Percentiles rank a stretch among this genome's conserved stretches.
Evolutionary conservation across 2,797 vertebrate species (phyloP).

Genomic region (Manis crassicaudata): DNA sequence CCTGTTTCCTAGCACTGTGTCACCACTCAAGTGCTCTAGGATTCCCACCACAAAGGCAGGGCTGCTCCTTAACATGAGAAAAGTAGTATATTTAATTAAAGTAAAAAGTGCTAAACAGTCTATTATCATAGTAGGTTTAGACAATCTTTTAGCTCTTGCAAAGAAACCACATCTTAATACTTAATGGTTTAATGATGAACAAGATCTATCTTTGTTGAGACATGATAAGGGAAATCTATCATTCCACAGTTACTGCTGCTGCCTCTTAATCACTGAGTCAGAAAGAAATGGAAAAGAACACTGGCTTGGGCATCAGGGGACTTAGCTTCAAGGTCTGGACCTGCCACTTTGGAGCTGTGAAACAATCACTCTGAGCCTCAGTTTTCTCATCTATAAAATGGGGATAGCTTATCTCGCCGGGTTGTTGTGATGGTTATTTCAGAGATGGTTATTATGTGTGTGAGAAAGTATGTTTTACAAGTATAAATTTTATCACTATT

Average conservation of each 20-base stretch:
- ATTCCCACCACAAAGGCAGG: not conserved
- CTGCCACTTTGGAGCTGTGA: not conserved
- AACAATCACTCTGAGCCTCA: not conserved
- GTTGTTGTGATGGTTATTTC: not conserved
- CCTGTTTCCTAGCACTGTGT: not conserved
- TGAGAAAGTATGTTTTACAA: not conserved
- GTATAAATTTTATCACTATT: conserved; percentile 3
- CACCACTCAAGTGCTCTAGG: not conserved
- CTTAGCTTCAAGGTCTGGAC: not conserved
- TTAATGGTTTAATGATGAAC: conserved; percentile 12
- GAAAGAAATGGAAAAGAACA: not conserved
- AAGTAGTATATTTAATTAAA: conserved; percentile 3
- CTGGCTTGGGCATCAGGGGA: not conserved
- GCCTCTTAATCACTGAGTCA: not conserved
- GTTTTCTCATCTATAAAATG: not conserved
- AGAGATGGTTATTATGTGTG: not conserved
- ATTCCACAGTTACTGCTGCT: not conserved
- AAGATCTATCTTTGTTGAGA: not conserved
- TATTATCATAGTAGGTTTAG: not conserved
- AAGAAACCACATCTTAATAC: not conserved
- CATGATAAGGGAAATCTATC: not conserved
- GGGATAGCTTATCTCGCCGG: not conserved
- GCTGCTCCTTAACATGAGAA: not conserved
- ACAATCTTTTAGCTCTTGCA: not conserved
- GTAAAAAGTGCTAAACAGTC: not conserved